Conservation (phyloP, 2,888 invertebrate species). For the Drosophila meridiana region DNA sequence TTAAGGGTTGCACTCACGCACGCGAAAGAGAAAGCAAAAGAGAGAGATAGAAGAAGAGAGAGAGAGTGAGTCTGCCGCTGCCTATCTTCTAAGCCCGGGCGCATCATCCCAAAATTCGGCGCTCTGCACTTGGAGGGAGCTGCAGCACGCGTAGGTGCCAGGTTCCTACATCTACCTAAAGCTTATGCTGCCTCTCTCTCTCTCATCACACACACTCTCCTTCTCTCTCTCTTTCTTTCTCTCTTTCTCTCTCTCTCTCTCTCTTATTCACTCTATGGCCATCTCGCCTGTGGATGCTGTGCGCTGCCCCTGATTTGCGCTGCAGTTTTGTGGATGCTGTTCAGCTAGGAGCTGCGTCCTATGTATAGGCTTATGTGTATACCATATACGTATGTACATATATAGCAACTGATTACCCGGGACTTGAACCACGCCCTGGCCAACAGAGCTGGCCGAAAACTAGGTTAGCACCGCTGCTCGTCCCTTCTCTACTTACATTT, state of each 20-base stretch:
- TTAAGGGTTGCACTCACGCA: slow-evolving; percentile 36
- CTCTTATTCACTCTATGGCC: neutral
- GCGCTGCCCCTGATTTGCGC: slow-evolving; percentile 56
- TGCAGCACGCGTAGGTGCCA: slow-evolving; percentile 28
- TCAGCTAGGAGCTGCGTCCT: slow-evolving; percentile 26
- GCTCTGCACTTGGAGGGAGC: slow-evolving; percentile 28
- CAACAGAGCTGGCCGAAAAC: slow-evolving; percentile 69
- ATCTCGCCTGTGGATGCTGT: slow-evolving; percentile 58
- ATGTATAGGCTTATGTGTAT: slow-evolving; percentile 26
- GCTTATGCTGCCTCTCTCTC: neutral
- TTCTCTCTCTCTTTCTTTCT: neutral
- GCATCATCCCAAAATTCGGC: slow-evolving; percentile 20
- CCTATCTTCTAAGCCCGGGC: slow-evolving; percentile 10
- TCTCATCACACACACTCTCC: neutral
- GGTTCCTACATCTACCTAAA: slow-evolving; percentile 12
- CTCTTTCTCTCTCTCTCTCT: neutral
- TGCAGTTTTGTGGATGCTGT: slow-evolving; percentile 75
- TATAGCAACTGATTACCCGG: slow-evolving; percentile 68
- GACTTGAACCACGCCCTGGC: slow-evolving; percentile 79
- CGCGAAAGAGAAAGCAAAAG: neutral
- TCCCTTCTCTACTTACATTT: neutral
- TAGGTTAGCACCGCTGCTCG: slow-evolving; percentile 60
- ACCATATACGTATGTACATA: neutral
- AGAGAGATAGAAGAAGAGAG: slow-evolving; percentile 2
- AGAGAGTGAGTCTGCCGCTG: slow-evolving; percentile 1